Conservation (phyloP, 2,797 vertebrate genomes). For the Hippocampus kuda region DNA sequence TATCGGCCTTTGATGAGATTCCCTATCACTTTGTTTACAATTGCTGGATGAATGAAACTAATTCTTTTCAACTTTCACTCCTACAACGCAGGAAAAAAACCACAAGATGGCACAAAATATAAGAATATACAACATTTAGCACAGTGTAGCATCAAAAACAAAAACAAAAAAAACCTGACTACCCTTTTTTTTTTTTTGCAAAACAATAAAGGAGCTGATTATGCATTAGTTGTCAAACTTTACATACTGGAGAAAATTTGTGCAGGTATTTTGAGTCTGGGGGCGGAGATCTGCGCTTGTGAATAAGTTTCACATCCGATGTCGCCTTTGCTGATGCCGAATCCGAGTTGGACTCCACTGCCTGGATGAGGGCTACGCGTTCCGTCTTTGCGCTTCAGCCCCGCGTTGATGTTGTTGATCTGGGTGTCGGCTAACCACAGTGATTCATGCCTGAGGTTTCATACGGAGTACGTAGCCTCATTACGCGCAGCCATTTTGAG, state of each 20-base stretch:
- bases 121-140: conserved; percentile 17
- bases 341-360: conserved; percentile 30
- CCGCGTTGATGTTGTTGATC: conserved; percentile 62
- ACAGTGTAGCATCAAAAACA: conserved; percentile 38
- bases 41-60: not conserved
- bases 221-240: conserved; percentile 3
- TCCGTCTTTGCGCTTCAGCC: conserved; percentile 38
- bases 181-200: not conserved
- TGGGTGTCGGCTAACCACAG: conserved; percentile 67
- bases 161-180: not conserved
- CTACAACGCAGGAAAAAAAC: not conserved
- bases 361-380: conserved; percentile 43
- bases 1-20: not conserved
- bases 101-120: not conserved
- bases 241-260: conserved; percentile 22
- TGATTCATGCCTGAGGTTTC: conserved; percentile 68
- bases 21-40: not conserved
- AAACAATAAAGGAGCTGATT: conserved; percentile 35
- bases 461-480: conserved; percentile 63
- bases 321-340: conserved; percentile 52
- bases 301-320: conserved; percentile 44
- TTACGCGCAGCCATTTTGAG: conserved; percentile 74
- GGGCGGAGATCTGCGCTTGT: conserved; percentile 29
- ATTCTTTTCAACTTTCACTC: not conserved
- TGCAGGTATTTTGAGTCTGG: conserved; percentile 26